Conservation (phyloP, 2,888 invertebrate genomes). For the Leptogaster cylindrica region DNA sequence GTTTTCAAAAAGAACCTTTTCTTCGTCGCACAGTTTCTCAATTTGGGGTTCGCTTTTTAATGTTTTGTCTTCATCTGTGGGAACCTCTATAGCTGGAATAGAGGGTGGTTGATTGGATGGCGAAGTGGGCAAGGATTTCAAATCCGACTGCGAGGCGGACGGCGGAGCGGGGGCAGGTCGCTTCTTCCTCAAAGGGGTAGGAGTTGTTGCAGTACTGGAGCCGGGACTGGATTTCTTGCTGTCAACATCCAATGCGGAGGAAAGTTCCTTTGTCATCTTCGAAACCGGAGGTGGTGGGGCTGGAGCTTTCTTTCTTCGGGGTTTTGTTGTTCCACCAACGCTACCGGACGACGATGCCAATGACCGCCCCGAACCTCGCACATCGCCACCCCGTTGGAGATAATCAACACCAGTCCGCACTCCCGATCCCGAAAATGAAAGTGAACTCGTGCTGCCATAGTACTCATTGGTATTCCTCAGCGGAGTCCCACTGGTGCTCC, state of each 20-base stretch:
- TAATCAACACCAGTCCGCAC: conserved; percentile 45
- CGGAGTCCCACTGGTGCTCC: conserved; percentile 50
- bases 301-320: conserved; percentile 55
- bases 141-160: neutral
- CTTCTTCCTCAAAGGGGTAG: conserved; percentile 65
- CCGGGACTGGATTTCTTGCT: conserved; percentile 53
- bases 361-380: conserved; percentile 54
- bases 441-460: conserved; percentile 55
- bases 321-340: conserved; percentile 46
- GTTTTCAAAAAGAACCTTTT: conserved; percentile 55
- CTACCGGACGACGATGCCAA: conserved; percentile 53
- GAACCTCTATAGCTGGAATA: neutral
- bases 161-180: conserved; percentile 74
- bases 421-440: conserved; percentile 46
- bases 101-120: conserved; percentile 41
- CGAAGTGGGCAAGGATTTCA: neutral
- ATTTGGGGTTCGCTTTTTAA: conserved; percentile 46
- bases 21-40: conserved; percentile 56
- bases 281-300: conserved; percentile 52
- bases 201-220: conserved; percentile 57
- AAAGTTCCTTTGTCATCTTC: conserved; percentile 42
- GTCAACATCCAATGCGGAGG: conserved; percentile 45
- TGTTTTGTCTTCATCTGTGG: neutral
- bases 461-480: conserved; percentile 52
- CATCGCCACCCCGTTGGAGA: conserved; percentile 51